phyloP scores from a whole-genome alignment of 2,888 invertebrate species.

The Shargacucullia verbasci region DNA sequence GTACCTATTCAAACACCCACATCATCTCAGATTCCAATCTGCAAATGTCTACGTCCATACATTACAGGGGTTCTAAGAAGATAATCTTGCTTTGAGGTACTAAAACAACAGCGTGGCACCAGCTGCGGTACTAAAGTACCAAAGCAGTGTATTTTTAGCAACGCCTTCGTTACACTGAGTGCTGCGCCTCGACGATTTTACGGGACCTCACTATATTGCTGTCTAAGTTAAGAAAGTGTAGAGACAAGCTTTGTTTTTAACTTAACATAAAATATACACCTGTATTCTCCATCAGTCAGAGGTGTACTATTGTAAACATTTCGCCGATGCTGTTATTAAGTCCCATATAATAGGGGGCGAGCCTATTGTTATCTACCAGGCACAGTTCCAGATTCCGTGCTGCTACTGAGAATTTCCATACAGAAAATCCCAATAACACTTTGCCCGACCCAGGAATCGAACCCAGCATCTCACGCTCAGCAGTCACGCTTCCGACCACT shows the following conservation, averaged over 20 bases:
- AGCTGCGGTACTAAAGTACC: conserved; percentile 13
- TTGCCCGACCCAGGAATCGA: no score
- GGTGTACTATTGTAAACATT: no score
- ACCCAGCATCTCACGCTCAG: no score
- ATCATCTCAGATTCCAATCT: conserved; percentile 8
- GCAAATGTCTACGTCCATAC: conserved; percentile 19
- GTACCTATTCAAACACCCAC: neutral
- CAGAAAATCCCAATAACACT: no score
- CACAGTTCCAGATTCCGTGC: no score
- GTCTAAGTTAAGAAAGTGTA: conserved; percentile 6
- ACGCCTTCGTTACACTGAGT: conserved; percentile 62
- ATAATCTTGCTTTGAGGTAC: conserved; percentile 35
- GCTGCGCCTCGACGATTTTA: conserved; percentile 54
- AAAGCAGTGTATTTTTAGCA: conserved; percentile 57
- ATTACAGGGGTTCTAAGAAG: conserved; percentile 18
- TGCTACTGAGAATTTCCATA: no score
- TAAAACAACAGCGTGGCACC: conserved; percentile 39
- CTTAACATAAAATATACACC: no score
- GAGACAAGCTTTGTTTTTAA: neutral
- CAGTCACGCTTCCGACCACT: no score
- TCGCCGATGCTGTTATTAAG: no score
- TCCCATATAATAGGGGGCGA: no score
- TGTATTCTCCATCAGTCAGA: no score
- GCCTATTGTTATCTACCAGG: no score
- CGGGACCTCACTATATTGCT: conserved; percentile 25